A percentile compares a stretch with the other conserved stretches of the same genome.
Conservation (phyloP, 64 coral and sea anemone genomes). For the Hydrozoanthus tunicans region DNA sequence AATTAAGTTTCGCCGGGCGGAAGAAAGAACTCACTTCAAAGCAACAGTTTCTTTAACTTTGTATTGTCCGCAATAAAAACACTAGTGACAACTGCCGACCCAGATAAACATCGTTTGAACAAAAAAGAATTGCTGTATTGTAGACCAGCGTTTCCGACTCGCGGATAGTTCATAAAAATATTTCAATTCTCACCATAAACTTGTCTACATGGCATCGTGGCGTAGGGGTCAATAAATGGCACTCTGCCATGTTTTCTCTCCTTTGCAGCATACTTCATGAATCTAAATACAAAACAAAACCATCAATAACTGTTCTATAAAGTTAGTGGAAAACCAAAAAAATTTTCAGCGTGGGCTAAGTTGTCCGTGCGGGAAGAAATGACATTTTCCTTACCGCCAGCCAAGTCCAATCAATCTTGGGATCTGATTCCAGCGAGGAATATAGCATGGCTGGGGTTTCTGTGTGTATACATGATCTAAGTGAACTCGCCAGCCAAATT, state of each 20-base stretch:
- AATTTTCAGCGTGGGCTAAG: not conserved
- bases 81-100: not conserved
- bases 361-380: not conserved
- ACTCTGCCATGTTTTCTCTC: conserved; percentile 93
- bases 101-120: conserved; percentile 14
- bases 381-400: conserved; percentile 71
- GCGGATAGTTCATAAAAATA: not conserved
- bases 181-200: conserved; percentile 81
- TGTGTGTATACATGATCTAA: conserved; percentile 88
- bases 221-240: conserved; percentile 92
- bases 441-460: conserved; percentile 93
- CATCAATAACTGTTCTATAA: not conserved
- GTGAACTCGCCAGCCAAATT: conserved; percentile 96
- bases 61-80: not conserved
- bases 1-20: not conserved
- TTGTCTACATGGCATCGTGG: conserved; percentile 91
- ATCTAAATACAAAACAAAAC: conserved; percentile 61
- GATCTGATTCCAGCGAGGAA: conserved; percentile 96
- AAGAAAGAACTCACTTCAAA: not conserved
- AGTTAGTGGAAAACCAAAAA: not conserved
- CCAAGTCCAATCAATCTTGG: conserved; percentile 92
- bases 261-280: conserved; percentile 94
- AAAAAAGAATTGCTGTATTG: conserved; percentile 20
- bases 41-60: not conserved
- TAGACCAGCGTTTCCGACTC: not conserved